phyloP scores from a whole-genome alignment of 2,797 vertebrate genomes.

The Halcyon badia region DNA sequence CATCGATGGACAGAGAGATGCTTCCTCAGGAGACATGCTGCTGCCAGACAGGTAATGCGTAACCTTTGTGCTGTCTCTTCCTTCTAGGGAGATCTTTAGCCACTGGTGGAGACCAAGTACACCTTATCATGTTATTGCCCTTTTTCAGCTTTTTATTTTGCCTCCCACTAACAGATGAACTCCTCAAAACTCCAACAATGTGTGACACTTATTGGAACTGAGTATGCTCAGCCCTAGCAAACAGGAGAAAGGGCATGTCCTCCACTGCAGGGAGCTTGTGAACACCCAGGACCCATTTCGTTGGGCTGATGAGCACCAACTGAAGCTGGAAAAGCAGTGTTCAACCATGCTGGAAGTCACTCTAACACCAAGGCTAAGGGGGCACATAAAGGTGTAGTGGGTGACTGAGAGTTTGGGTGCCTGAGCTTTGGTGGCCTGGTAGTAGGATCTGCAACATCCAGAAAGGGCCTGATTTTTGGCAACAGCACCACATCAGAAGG shows the following conservation, averaged over 20 bases:
- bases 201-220: rapidly evolving
- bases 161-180: neutral
- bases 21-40: rapidly evolving
- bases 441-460: neutral
- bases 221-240: neutral
- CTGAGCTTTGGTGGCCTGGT: neutral
- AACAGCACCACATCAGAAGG: neutral
- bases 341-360: neutral
- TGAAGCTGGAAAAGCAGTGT: neutral
- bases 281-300: neutral
- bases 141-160: neutral
- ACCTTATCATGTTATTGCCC: neutral
- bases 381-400: rapidly evolving
- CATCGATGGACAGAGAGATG: rapidly evolving
- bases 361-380: neutral
- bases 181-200: neutral
- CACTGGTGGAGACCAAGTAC: neutral
- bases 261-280: neutral
- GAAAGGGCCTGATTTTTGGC: neutral
- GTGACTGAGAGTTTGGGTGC: neutral
- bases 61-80: neutral
- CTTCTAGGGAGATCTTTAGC: neutral
- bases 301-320: neutral
- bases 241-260: neutral
- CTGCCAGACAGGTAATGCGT: neutral